Conservation (phyloP, 35 echinoderm and acorn worm species). For the Acanthaster planci region DNA sequence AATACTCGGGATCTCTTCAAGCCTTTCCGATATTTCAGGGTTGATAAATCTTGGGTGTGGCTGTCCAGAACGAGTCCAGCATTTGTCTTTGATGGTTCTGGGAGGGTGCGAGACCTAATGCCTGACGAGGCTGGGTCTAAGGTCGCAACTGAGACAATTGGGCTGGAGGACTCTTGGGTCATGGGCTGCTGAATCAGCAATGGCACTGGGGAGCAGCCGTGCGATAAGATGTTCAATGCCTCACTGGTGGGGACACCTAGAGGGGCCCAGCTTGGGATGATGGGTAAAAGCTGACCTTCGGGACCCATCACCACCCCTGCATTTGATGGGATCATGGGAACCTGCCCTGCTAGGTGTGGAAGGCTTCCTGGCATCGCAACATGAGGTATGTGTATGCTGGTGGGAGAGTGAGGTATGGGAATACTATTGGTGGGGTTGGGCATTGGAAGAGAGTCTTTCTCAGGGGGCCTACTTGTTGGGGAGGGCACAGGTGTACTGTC, state of each 20-base stretch:
- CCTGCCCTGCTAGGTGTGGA: not conserved
- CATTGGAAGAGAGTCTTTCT: not conserved
- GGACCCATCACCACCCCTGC: constrained; percentile 20
- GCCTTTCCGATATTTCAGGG: not conserved
- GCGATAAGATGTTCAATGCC: not conserved
- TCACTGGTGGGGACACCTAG: not conserved
- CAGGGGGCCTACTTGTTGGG: not conserved
- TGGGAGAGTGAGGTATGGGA: constrained; percentile 18
- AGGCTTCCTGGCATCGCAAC: not conserved
- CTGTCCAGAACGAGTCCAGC: not conserved
- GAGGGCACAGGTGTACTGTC: not conserved
- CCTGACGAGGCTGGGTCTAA: not conserved
- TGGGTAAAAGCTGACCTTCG: constrained; percentile 16
- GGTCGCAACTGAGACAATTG: not conserved
- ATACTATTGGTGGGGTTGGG: constrained; percentile 7
- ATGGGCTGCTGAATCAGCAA: not conserved
- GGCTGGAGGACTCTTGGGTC: not conserved
- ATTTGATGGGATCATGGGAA: constrained; percentile 5
- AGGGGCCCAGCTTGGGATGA: not conserved
- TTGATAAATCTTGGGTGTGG: not conserved
- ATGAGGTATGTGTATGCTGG: not conserved
- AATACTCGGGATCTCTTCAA: not conserved
- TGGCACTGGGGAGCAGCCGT: not conserved
- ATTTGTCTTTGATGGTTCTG: not conserved
- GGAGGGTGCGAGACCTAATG: not conserved